A percentile compares a stretch with the other conserved stretches of the same genome.
Conservation (phyloP, 2,113 vertebrate species). For the Nerophis lumbriciformis region DNA sequence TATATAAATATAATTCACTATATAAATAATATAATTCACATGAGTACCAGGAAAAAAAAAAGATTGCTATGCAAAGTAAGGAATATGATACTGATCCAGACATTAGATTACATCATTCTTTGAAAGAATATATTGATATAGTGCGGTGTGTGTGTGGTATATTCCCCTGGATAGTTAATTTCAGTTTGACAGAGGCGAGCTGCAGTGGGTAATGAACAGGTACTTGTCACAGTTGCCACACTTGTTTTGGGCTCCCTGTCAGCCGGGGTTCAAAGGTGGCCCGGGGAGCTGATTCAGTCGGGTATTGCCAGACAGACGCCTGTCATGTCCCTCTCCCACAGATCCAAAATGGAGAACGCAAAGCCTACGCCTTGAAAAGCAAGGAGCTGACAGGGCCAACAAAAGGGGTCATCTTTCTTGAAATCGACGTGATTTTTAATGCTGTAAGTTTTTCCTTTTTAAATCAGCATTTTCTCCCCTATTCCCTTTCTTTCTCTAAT, state of each 20-base stretch:
- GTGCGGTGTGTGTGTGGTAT: conserved; percentile 31
- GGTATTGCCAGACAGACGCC: conserved; percentile 98
- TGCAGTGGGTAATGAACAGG: conserved; percentile 99
- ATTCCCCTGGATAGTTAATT: conserved; percentile 99
- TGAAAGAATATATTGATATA: conserved; percentile 54
- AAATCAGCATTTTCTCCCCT: conserved; percentile 37
- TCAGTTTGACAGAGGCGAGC: conserved; percentile 89
- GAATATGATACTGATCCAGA: conserved; percentile 54
- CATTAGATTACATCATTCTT: conserved; percentile 35
- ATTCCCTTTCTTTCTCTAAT: conserved; percentile 34
- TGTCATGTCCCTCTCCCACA: conserved; percentile 99
- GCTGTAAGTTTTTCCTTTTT: conserved; percentile 90
- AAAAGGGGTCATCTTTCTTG: conserved; percentile 99
- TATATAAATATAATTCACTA: no score
- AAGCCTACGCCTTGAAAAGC: conserved; percentile 99
- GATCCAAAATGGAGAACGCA: conserved; percentile 99
- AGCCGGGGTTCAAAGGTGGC: conserved; percentile 98
- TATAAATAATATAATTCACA: no score
- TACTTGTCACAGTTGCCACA: conserved; percentile 99
- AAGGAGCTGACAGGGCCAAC: conserved; percentile 99
- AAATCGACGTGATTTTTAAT: conserved; percentile 99
- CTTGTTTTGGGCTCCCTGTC: conserved; percentile 99
- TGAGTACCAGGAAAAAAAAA: conserved; percentile 22
- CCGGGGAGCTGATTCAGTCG: conserved; percentile 92
- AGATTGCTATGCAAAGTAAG: conserved; percentile 51